Base-by-base conservation (phyloP, 1,140 invertebrate genomes). In the Caerostris extrusa region DNA sequence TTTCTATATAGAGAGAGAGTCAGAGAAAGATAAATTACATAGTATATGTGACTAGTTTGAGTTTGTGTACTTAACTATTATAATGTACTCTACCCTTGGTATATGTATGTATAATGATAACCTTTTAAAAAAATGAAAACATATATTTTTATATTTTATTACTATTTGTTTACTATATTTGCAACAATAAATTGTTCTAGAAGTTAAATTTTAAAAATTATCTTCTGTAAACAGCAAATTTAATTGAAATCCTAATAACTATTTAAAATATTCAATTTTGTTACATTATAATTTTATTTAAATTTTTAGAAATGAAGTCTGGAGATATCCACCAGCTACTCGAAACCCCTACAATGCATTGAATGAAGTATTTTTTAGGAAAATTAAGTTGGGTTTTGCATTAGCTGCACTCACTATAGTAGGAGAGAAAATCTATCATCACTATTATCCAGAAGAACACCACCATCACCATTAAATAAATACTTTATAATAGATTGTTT, bases 251-350 rank as follows among this genome's bases (percentile, higher is more conserved):
- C n/a, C n/a, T 67, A 67, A 67, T 5, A 67, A 67, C 12, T 3
- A 14, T 67, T 67, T 5, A 5, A 67, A 67, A 67, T 14, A 67
- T 67, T 67, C 64, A 67, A 34, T 34, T 34, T 34, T 34, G 34
- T 34, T 34, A 2, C 5, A 3, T 7, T 57, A 57, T 19, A n/a
- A 56, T 19, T 19, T 85, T 82, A 17, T 85, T 85, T 60, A 94
- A 83, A 95, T 19, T 96, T 95, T 10, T 95, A 97, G 97, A 95
- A 98, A 98, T 96, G 97, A 98, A 96, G 98, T 97, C 0, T 98
- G 98, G 98, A 96, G 97, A 34, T 98, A 96, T 95, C 95, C 94
- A 7, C 95, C 95, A 71, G 95, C 96, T 86, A 97, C 96, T 82
- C 96, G 96, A 2, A 96, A 96, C 0, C 94, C 95, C 61, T 89